Evolutionary conservation across 2,797 vertebrate species (phyloP).

Genomic region (Eospalax fontanierii): DNA sequence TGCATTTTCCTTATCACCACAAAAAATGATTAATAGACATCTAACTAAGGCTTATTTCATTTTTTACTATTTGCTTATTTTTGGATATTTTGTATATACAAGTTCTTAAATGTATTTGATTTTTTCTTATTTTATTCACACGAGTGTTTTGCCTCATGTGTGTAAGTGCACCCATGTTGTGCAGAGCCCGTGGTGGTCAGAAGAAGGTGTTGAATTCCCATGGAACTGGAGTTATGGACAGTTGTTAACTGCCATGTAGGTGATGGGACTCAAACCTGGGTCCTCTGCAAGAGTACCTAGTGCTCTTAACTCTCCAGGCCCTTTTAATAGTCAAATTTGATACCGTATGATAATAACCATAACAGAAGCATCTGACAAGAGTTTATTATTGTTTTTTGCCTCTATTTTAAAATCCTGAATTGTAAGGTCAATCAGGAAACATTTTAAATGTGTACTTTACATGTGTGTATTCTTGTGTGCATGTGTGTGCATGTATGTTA

Average conservation of each 20-base stretch:
- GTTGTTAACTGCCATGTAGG: too few species aligned
- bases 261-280: too few species aligned
- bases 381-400: conserved; percentile 38
- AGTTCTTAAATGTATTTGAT: background rate
- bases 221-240: too few species aligned
- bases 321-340: background rate
- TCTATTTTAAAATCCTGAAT: background rate
- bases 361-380: background rate
- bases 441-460: background rate
- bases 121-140: too few species aligned
- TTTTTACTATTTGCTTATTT: background rate
- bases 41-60: background rate
- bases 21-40: background rate
- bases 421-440: background rate
- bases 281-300: too few species aligned
- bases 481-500: background rate
- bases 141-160: too few species aligned
- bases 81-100: background rate
- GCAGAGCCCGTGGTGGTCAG: too few species aligned
- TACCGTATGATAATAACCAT: background rate
- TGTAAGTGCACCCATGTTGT: too few species aligned
- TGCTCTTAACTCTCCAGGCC: too few species aligned
- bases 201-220: too few species aligned
- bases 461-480: too few species aligned
- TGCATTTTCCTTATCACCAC: background rate